These are phyloP conservation scores for Channa argus DNA, from an alignment of 2,113 vertebrate genomes.

Conservation along the genomic window DNA sequence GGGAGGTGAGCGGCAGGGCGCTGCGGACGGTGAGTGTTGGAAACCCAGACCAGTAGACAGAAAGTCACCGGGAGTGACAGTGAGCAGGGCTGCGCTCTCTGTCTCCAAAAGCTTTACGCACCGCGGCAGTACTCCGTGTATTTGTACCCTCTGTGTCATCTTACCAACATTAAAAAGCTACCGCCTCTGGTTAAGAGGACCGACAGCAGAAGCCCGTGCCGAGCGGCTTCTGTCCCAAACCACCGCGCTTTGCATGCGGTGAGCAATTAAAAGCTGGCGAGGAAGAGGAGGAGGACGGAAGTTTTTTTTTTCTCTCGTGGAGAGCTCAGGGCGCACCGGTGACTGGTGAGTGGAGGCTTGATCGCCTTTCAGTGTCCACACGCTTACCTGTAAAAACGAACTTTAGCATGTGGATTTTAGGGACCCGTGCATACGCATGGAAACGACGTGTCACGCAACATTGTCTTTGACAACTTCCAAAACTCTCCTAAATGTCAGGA, in stretches of 20 bases:
- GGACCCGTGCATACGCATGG: background rate
- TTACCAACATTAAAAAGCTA: background rate
- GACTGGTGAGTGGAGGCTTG: slow-evolving; percentile 69
- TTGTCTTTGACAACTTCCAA: background rate
- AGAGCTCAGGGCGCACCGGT: slow-evolving; percentile 51
- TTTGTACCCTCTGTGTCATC: background rate
- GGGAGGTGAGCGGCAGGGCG: slow-evolving; percentile 81
- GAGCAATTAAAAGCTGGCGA: slow-evolving; percentile 49
- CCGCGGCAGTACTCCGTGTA: slow-evolving; percentile 11
- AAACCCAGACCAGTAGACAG: slow-evolving; percentile 61
- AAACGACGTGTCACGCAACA: background rate
- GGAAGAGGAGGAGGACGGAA: slow-evolving; percentile 66
- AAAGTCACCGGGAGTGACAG: slow-evolving; percentile 73
- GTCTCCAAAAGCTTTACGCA: slow-evolving; percentile 59
- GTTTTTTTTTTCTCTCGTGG: slow-evolving; percentile 49
- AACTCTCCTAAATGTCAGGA: background rate
- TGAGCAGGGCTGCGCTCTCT: slow-evolving; percentile 47
- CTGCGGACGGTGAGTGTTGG: slow-evolving; percentile 68
- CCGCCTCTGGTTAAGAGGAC: background rate
- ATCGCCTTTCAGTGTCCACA: background rate
- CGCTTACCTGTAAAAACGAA: background rate
- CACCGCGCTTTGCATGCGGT: slow-evolving; percentile 49
- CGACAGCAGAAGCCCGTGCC: slow-evolving; percentile 15
- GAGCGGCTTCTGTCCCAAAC: slow-evolving; percentile 17
- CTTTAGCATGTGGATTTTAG: background rate